These are phyloP conservation scores for Prinia subflava DNA, from an alignment of 2,113 vertebrate species.

Conservation along the genomic window DNA sequence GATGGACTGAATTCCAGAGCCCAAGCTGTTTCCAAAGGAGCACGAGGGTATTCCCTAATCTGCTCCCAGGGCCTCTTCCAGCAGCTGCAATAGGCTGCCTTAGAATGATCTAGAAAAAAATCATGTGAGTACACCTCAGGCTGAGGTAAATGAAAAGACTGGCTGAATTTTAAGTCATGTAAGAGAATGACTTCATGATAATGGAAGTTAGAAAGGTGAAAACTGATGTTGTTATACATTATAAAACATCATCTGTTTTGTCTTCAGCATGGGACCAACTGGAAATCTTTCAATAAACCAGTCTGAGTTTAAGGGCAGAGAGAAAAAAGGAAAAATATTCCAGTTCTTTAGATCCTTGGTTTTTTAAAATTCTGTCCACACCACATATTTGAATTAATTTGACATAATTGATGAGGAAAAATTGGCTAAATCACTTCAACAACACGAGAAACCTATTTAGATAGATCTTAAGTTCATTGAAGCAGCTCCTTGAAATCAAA, in stretches of 20 bases:
- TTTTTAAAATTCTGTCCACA: neutral
- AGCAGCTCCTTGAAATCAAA: neutral
- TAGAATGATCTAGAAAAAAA: neutral
- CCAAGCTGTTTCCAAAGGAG: neutral
- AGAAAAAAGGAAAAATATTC: neutral
- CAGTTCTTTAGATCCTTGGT: neutral
- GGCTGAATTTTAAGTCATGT: neutral
- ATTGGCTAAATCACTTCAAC: neutral
- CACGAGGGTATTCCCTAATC: accelerated
- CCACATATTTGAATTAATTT: neutral
- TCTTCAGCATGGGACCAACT: neutral
- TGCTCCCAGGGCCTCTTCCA: neutral
- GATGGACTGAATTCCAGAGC: neutral
- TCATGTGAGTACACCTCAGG: neutral
- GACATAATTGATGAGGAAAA: neutral
- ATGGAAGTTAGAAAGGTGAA: neutral
- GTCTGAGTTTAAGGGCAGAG: neutral
- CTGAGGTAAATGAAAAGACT: neutral
- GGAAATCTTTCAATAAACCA: neutral
- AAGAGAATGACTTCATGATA: neutral
- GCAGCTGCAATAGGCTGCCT: neutral
- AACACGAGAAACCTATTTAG: neutral
- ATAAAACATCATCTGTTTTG: neutral
- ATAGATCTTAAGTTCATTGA: neutral
- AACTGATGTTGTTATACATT: accelerated